phyloP scores from a whole-genome alignment of 2,797 vertebrate genomes.

The Myotis findleyi region DNA sequence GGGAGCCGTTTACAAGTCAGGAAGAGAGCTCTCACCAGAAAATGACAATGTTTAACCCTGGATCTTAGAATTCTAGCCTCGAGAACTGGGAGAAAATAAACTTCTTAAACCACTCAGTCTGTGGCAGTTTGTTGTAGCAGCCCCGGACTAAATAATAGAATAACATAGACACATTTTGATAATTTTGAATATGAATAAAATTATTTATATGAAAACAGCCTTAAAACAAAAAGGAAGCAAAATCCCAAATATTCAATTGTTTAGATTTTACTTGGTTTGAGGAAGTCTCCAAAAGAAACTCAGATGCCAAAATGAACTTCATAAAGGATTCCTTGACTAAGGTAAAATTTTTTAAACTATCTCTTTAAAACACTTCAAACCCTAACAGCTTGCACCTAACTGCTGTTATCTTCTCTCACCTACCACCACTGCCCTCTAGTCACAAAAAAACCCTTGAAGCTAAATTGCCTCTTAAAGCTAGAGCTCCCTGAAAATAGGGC shows the following conservation, averaged over 20 bases:
- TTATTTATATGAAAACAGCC: background rate
- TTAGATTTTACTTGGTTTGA: background rate
- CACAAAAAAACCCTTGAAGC: background rate
- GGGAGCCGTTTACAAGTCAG: background rate
- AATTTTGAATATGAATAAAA: conserved; percentile 11
- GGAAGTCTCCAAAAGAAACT: background rate
- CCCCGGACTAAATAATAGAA: background rate
- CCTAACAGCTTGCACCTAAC: background rate
- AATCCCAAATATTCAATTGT: background rate
- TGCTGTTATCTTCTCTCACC: background rate
- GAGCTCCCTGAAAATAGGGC: background rate
- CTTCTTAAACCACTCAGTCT: background rate
- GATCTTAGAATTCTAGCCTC: background rate
- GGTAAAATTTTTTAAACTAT: background rate
- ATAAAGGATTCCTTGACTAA: background rate
- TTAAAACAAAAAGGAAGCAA: background rate
- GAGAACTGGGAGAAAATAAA: background rate
- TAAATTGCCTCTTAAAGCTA: background rate
- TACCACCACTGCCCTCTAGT: background rate
- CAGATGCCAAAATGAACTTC: background rate
- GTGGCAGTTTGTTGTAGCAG: background rate
- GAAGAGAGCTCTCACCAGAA: background rate
- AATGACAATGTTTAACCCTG: background rate
- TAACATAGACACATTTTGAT: background rate
- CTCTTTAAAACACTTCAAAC: background rate